phyloP scores from a whole-genome alignment of 2,113 vertebrate species.

The Aegotheles bennettii region DNA sequence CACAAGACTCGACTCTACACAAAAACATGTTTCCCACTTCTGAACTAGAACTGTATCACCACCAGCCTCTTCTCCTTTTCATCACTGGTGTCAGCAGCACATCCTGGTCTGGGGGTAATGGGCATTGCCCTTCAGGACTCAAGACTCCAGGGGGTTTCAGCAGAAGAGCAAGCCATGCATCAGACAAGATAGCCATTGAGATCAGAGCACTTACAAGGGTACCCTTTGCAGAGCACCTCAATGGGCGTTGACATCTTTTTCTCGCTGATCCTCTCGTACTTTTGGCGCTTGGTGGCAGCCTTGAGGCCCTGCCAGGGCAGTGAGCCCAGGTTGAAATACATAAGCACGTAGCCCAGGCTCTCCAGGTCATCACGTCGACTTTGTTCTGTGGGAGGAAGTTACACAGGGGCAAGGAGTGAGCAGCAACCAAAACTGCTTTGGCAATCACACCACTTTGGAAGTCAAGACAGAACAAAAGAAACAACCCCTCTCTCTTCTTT shows the following conservation, averaged over 20 bases:
- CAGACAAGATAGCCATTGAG: not conserved
- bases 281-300: slow-evolving; percentile 96
- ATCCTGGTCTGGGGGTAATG: not conserved
- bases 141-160: not conserved
- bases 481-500: not conserved
- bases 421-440: not conserved
- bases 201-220: slow-evolving; percentile 86
- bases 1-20: not conserved
- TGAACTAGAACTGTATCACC: not conserved
- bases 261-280: slow-evolving; percentile 97
- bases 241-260: slow-evolving; percentile 99
- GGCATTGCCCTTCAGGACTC: not conserved
- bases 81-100: not conserved
- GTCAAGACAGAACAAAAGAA: not conserved
- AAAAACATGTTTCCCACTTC: not conserved
- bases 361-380: slow-evolving; percentile 95
- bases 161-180: not conserved
- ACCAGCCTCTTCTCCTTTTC: not conserved
- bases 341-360: slow-evolving; percentile 94
- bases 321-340: slow-evolving; percentile 98
- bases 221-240: slow-evolving; percentile 96
- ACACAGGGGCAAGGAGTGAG: slow-evolving; percentile 6
- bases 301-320: slow-evolving; percentile 98
- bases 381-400: slow-evolving; percentile 80
- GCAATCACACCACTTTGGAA: not conserved